Evolutionary conservation across 2,888 invertebrate genomes (phyloP).

Genomic region (Synergus umbraculus): DNA sequence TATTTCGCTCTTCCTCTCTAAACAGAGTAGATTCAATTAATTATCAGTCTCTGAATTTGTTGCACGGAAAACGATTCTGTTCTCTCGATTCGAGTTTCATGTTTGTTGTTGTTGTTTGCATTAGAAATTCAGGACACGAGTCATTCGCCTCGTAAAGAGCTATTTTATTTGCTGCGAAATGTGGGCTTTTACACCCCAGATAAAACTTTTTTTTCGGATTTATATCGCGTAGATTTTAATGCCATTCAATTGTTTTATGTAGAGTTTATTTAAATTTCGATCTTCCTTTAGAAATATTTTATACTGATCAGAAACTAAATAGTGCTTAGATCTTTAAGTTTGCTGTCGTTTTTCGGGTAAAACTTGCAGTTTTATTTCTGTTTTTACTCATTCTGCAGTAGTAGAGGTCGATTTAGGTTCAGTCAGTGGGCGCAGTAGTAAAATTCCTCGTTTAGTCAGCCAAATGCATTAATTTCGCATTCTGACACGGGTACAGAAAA

Average conservation of each 20-base stretch:
- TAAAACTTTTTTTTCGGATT: background rate
- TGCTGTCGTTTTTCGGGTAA: too few relatives aligned
- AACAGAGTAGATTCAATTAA: conserved; percentile 40
- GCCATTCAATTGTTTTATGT: background rate
- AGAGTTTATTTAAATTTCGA: conserved; percentile 28
- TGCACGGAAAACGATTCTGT: conserved; percentile 9
- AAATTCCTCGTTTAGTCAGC: too few relatives aligned
- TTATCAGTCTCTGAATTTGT: conserved; percentile 52
- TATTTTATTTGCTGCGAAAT: conserved; percentile 7
- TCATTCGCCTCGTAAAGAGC: conserved; percentile 7
- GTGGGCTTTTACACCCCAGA: background rate
- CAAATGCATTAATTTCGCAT: too few relatives aligned
- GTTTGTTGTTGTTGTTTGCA: conserved; percentile 30
- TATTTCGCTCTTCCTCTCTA: conserved; percentile 45
- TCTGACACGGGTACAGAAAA: too few relatives aligned
- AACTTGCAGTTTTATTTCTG: too few relatives aligned
- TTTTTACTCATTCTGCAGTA: too few relatives aligned
- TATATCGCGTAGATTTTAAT: background rate
- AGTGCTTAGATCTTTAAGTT: too few relatives aligned
- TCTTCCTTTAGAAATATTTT: too few relatives aligned
- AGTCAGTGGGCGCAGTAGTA: too few relatives aligned
- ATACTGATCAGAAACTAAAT: too few relatives aligned
- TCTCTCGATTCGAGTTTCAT: conserved; percentile 27
- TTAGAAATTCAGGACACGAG: conserved; percentile 41
- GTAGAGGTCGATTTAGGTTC: too few relatives aligned